Base-by-base conservation (phyloP, 1,140 invertebrate genomes). In the Neuroterus valhalla region DNA sequence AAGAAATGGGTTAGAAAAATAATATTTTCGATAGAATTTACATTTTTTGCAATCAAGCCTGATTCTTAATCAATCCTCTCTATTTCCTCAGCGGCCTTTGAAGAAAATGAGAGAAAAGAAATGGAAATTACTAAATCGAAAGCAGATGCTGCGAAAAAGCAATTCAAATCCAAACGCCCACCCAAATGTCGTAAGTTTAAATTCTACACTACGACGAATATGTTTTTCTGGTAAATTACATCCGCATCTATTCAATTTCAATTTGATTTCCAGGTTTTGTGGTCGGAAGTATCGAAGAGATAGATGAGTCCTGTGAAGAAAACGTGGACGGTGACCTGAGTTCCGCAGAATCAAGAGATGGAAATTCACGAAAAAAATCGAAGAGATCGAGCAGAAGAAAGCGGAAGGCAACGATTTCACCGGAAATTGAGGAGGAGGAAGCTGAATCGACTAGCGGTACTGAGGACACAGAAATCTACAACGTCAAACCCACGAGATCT, bases 1-100 rank as follows among this genome's bases (percentile, higher is more conserved):
- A 90, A 74, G 87, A 91, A 74, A 80, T 91, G 43, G 87, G 89
- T 90, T 81, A 86, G 76, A 69, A 38, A 52, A 46, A 73, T 1
- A 76, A 70, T 31, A 66, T 66, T 42, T 31, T 72, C 46, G 17
- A 31, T 11, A 14, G 15, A 31, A 67, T n/a, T n/a, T n/a, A n/a
- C n/a, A n/a, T 70, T 70, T 75, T 38, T 17, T 15, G 38, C 6
- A 62, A 5, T 68, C 4, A 15, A 45, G 15, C 10, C 38, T 52
- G 17, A 50, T 17, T 26, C 2, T 19, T 10, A 45, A 14, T 11
- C 45, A 50, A 14, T 68, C 11, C 26, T 50, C 44, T 23, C 23
- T 48, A 0, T 72, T 55, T 50, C 78, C 71, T 70, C 26, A 87
- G 86, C 81, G 6, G 75, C 62, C 44, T 82, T 84, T 31, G 82